phyloP scores from a whole-genome alignment of 2,113 vertebrate genomes.

The Macroglossus sobrinus region DNA sequence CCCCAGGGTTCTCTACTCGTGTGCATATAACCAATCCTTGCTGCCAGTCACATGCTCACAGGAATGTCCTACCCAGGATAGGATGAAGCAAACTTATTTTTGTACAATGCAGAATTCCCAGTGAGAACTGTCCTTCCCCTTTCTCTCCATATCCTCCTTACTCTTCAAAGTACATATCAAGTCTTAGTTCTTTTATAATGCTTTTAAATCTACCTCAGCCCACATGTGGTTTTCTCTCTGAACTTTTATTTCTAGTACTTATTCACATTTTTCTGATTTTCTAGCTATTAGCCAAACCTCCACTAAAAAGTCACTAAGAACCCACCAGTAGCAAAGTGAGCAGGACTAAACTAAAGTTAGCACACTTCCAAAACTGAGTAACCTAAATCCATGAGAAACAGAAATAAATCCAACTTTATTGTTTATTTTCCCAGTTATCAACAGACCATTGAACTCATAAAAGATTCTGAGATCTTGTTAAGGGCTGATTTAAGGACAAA shows the following conservation, averaged over 20 bases:
- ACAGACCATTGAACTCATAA: neutral
- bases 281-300: constrained; percentile 4
- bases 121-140: neutral
- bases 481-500: neutral
- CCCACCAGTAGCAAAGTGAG: neutral
- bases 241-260: neutral
- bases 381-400: neutral
- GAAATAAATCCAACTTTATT: neutral
- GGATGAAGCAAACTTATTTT: neutral
- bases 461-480: neutral
- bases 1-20: neutral
- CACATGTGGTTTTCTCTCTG: neutral
- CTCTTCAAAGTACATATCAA: neutral
- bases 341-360: constrained; percentile 25
- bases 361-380: neutral
- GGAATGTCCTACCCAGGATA: neutral
- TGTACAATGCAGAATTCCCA: neutral
- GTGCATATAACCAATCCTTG: neutral
- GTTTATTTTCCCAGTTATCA: neutral
- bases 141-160: constrained; percentile 1
- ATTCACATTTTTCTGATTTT: constrained; percentile 8
- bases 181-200: neutral
- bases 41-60: neutral
- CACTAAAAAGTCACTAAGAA: constrained; percentile 16
- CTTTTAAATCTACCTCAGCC: neutral